Percentiles rank a stretch among this genome's conserved stretches.
phyloP scores from a whole-genome alignment of 2,888 invertebrate species.

The Tiphia femorata region DNA sequence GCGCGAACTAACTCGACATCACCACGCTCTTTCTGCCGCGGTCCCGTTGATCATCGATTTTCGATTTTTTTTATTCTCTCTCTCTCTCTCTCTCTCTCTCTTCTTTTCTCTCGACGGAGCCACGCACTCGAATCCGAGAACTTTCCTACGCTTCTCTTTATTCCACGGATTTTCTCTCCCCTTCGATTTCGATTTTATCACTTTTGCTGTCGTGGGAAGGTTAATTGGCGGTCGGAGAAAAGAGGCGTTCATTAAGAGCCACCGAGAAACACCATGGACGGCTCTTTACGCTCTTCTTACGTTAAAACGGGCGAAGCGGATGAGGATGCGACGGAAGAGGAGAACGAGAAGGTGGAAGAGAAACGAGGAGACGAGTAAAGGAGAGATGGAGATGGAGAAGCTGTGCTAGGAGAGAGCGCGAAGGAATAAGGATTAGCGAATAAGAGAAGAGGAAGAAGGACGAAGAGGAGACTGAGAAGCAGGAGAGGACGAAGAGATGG shows the following conservation, averaged over 20 bases:
- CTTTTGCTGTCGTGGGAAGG: constrained; percentile 36
- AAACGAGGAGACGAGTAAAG: too few relatives aligned
- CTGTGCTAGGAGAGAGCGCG: not conserved
- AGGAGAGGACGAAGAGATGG: constrained; percentile 7
- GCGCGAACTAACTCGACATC: not conserved
- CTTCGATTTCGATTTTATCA: too few relatives aligned
- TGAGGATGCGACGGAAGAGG: too few relatives aligned
- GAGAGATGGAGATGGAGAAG: too few relatives aligned
- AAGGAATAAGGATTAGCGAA: not conserved
- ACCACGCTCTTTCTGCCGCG: constrained; percentile 8
- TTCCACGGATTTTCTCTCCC: constrained; percentile 6
- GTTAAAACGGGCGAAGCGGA: too few relatives aligned
- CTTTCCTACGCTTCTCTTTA: constrained; percentile 2
- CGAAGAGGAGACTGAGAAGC: not conserved
- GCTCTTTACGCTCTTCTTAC: too few relatives aligned
- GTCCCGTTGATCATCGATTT: constrained; percentile 6
- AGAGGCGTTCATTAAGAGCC: constrained; percentile 43
- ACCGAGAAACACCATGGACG: too few relatives aligned
- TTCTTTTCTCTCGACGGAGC: not conserved
- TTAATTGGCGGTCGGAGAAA: constrained; percentile 39
- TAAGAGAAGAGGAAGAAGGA: constrained; percentile 8
- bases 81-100: not conserved
- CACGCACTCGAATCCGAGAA: not conserved
- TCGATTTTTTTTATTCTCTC: not conserved
- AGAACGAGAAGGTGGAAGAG: too few relatives aligned